phyloP scores from a whole-genome alignment of 2,113 vertebrate species.

The Megalops atlanticus region DNA sequence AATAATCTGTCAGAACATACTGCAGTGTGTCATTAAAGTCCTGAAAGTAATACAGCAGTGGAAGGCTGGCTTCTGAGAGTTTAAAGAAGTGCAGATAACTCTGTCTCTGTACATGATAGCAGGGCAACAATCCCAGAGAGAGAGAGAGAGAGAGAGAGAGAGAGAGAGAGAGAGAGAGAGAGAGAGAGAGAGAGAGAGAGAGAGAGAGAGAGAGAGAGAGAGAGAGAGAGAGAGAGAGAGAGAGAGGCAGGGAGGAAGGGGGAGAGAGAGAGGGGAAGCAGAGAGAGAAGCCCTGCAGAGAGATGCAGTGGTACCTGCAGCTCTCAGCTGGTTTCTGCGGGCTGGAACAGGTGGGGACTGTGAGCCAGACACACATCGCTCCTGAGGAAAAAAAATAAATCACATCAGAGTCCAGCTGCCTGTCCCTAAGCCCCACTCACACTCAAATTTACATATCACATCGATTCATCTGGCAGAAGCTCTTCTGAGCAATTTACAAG shows the following conservation, averaged over 20 bases:
- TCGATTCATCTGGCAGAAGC: too few species aligned
- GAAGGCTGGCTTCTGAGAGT: too few species aligned
- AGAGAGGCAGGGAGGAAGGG: neutral
- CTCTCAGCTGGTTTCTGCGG: conserved; percentile 82
- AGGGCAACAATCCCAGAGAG: too few species aligned
- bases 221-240: neutral
- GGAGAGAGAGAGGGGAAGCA: neutral
- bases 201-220: neutral
- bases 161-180: neutral
- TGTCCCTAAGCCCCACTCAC: neutral
- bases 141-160: neutral
- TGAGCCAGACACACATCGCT: conserved; percentile 67
- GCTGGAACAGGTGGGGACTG: conserved; percentile 89
- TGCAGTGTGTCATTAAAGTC: neutral
- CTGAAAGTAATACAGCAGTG: too few species aligned
- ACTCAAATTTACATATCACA: neutral
- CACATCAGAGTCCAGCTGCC: neutral
- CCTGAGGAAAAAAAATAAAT: conserved; percentile 57
- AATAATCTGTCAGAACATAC: too few species aligned
- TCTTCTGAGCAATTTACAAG: too few species aligned
- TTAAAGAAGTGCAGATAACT: too few species aligned
- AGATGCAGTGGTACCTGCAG: conserved; percentile 71
- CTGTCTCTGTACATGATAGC: too few species aligned
- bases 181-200: neutral
- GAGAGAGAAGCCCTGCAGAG: neutral